A percentile compares a stretch with the other conserved stretches of the same genome.
These are phyloP conservation scores for Sparus aurata DNA, from an alignment of 2,797 vertebrate genomes.

Conservation along the genomic window DNA sequence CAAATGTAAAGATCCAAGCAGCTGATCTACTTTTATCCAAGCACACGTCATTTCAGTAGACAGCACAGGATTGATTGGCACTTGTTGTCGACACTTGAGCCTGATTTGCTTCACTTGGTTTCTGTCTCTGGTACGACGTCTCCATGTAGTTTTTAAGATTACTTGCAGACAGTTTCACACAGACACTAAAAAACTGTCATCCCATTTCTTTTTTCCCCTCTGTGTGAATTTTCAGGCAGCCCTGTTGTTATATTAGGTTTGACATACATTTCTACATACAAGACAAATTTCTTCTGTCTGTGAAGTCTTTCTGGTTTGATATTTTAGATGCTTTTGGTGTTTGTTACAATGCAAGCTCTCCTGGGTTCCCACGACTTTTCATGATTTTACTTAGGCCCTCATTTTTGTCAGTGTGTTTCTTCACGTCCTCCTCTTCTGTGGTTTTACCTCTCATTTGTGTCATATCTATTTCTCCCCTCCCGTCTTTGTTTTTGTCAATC, in stretches of 20 bases:
- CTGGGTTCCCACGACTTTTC: constrained; percentile 7
- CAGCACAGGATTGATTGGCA: constrained; percentile 44
- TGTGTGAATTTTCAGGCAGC: constrained; percentile 35
- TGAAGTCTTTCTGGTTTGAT: constrained; percentile 31
- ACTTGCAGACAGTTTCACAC: constrained; percentile 34
- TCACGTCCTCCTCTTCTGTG: constrained; percentile 19
- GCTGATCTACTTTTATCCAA: neutral
- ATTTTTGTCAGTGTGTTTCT: constrained; percentile 27
- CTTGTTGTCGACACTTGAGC: constrained; percentile 40
- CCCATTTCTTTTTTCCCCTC: constrained; percentile 9
- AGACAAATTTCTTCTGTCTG: constrained; percentile 16
- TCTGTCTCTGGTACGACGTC: constrained; percentile 31
- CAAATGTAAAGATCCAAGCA: neutral
- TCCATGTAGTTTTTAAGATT: constrained; percentile 48
- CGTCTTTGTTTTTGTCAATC: constrained; percentile 39
- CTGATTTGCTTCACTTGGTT: constrained; percentile 36
- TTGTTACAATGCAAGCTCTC: constrained; percentile 25
- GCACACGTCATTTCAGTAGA: constrained; percentile 24
- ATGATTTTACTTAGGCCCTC: constrained; percentile 24
- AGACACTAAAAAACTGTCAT: constrained; percentile 6
- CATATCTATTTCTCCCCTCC: constrained; percentile 14
- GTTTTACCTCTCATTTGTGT: constrained; percentile 27
- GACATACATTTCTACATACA: constrained; percentile 20
- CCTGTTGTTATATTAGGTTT: constrained; percentile 41
- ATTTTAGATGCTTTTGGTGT: constrained; percentile 28